Evolutionary conservation across 2,888 invertebrate species (phyloP).

Genomic region (Aporophyla lueneburgensis): DNA sequence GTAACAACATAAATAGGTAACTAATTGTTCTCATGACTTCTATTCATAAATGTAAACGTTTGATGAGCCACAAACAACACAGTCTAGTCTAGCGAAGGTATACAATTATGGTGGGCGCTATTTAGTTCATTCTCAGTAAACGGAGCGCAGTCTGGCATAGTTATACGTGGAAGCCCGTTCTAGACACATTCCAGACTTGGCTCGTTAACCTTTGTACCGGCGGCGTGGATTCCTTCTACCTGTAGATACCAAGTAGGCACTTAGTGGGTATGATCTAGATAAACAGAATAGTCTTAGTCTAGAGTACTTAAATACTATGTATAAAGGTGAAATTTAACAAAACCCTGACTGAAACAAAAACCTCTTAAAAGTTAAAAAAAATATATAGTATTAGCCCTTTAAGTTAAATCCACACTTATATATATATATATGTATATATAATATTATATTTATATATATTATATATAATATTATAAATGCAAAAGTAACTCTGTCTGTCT

Average conservation of each 20-base stretch:
- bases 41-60: not conserved
- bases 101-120: slow-evolving; percentile 17
- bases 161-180: slow-evolving; percentile 26
- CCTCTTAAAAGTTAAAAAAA: too few relatives aligned
- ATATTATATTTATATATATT: too few relatives aligned
- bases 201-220: slow-evolving; percentile 29
- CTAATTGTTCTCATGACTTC: not conserved
- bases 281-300: not conserved
- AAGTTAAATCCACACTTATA: too few relatives aligned
- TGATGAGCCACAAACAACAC: slow-evolving; percentile 3
- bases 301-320: not conserved
- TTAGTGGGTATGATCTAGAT: not conserved
- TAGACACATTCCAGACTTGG: slow-evolving; percentile 49
- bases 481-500: too few relatives aligned
- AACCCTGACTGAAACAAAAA: too few relatives aligned
- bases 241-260: not conserved
- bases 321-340: too few relatives aligned
- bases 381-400: too few relatives aligned
- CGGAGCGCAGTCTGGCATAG: slow-evolving; percentile 18
- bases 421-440: too few relatives aligned
- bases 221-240: not conserved
- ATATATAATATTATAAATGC: too few relatives aligned
- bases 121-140: slow-evolving; percentile 27
- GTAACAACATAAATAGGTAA: not conserved
- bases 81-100: slow-evolving; percentile 11